Percentiles rank a stretch among this genome's conserved stretches.
Conservation (phyloP, 2,113 vertebrate genomes). For the Pandion haliaetus region DNA sequence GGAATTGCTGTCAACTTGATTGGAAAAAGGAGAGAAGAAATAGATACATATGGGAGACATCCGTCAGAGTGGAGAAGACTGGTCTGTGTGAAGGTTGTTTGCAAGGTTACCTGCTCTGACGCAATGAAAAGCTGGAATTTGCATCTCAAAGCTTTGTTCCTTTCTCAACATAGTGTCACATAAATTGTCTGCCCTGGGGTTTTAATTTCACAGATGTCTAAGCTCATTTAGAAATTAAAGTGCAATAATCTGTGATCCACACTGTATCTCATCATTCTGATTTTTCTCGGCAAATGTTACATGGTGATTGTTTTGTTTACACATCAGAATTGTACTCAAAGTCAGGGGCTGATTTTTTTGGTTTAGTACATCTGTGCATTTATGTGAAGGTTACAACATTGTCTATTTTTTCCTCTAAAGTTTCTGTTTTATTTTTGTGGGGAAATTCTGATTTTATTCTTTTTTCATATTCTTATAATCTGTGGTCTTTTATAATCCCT, state of each 20-base stretch:
- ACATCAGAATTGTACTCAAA: not conserved
- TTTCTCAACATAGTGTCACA: slow-evolving; percentile 67
- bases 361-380: not conserved
- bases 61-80: slow-evolving; percentile 62
- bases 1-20: slow-evolving; percentile 75
- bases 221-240: slow-evolving; percentile 78
- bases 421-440: not conserved
- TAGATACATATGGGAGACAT: slow-evolving; percentile 71
- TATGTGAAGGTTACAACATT: not conserved
- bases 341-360: not conserved
- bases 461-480: not conserved
- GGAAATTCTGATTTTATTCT: not conserved
- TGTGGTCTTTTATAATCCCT: not conserved
- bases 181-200: slow-evolving; percentile 66
- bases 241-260: slow-evolving; percentile 66
- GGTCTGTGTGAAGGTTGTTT: slow-evolving; percentile 71
- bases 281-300: slow-evolving; percentile 25
- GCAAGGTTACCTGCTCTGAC: slow-evolving; percentile 72
- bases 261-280: slow-evolving; percentile 21
- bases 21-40: slow-evolving; percentile 70
- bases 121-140: slow-evolving; percentile 69
- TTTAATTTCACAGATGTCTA: slow-evolving; percentile 81
- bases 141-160: slow-evolving; percentile 76
- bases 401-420: not conserved
- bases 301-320: slow-evolving; percentile 49